Percentiles rank a stretch among this genome's conserved stretches.
These are phyloP conservation scores for Bergia puertoricense DNA, from an alignment of 92 coral and sea anemone species.

Conservation along the genomic window DNA sequence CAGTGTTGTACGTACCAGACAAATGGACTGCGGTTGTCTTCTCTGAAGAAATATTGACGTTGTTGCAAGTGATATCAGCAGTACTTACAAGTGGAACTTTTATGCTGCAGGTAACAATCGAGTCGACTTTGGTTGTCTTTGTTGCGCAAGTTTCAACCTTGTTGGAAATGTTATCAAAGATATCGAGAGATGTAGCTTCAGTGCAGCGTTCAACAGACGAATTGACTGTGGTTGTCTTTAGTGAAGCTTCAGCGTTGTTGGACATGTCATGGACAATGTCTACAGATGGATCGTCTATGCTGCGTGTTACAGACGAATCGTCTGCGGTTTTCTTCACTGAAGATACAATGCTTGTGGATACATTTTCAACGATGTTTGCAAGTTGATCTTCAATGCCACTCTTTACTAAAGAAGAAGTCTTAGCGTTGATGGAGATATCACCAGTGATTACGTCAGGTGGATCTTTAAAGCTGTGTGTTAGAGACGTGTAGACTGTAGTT, in stretches of 20 bases:
- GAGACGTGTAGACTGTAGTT: not conserved
- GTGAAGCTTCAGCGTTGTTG: too few relatives aligned
- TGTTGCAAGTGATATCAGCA: not conserved
- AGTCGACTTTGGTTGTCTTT: not conserved
- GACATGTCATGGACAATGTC: too few relatives aligned
- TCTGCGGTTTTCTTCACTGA: too few relatives aligned
- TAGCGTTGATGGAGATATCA: not conserved
- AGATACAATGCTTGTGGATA: too few relatives aligned
- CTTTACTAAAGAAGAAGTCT: too few relatives aligned
- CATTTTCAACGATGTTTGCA: too few relatives aligned
- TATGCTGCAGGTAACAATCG: not conserved
- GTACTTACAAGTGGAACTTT: not conserved
- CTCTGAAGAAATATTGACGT: not conserved
- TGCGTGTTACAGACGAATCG: too few relatives aligned
- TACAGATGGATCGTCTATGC: too few relatives aligned
- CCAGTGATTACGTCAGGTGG: too few relatives aligned
- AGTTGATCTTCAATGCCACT: too few relatives aligned
- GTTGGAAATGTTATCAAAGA: not conserved
- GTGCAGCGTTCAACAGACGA: not conserved
- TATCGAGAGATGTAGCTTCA: too few relatives aligned
- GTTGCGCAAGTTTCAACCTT: not conserved
- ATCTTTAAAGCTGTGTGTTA: not conserved
- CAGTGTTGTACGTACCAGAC: not conserved
- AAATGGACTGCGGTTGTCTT: not conserved
- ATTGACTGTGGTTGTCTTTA: too few relatives aligned